These are phyloP conservation scores for Archocentrus centrarchus DNA, from an alignment of 2,113 vertebrate genomes.

Conservation along the genomic window DNA sequence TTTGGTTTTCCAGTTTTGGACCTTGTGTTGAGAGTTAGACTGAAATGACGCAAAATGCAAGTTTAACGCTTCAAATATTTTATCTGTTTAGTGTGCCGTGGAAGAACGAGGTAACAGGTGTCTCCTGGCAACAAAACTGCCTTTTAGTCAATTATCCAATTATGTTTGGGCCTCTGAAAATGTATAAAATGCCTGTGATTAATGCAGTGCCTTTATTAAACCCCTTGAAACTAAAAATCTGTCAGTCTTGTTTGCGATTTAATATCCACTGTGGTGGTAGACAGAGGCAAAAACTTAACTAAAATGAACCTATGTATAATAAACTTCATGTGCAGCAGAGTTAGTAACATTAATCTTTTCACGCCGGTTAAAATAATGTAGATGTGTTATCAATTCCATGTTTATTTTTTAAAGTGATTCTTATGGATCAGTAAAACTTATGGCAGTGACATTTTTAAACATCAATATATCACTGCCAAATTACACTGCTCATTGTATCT, in stretches of 20 bases:
- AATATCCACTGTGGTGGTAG: not conserved
- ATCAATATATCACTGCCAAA: not conserved
- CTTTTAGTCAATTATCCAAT: not conserved
- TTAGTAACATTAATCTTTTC: not conserved
- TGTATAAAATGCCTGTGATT: not conserved
- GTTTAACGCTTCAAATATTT: too few species aligned
- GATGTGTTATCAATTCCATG: not conserved
- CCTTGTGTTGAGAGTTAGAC: constrained; percentile 21
- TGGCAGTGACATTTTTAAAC: constrained; percentile 16
- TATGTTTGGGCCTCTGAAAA: not conserved
- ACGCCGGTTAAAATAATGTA: not conserved
- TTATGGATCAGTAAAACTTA: constrained; percentile 16
- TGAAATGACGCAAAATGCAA: too few species aligned
- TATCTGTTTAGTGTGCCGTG: too few species aligned
- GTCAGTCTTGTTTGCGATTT: not conserved
- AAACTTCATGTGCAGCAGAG: not conserved
- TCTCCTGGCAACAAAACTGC: too few species aligned
- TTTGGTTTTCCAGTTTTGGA: constrained; percentile 50
- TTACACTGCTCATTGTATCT: not conserved
- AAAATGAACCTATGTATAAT: too few species aligned
- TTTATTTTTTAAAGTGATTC: not conserved
- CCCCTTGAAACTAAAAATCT: not conserved
- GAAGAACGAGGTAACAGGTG: too few species aligned
- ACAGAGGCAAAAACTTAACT: too few species aligned
- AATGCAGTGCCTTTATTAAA: not conserved